These are phyloP conservation scores for Neopipo cinnamomea DNA, from an alignment of 2,113 vertebrate genomes.

Conservation along the genomic window DNA sequence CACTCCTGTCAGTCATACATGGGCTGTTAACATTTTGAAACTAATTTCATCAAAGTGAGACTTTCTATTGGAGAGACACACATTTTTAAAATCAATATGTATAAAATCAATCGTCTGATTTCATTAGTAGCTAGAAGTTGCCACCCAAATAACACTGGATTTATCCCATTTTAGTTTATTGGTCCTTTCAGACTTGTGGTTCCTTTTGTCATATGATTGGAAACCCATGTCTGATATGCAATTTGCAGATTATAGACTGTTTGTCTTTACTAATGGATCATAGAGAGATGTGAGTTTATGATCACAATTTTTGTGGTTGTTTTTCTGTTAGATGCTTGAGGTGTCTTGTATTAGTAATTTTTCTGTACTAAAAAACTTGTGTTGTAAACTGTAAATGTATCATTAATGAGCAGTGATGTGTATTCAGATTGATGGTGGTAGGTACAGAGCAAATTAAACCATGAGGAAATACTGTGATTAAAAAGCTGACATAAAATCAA, in stretches of 20 bases:
- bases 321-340: neutral
- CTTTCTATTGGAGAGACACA: neutral
- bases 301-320: neutral
- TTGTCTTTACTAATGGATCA: neutral
- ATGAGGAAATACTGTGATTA: slow-evolving; percentile 32
- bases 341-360: slow-evolving; percentile 15
- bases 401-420: slow-evolving; percentile 8
- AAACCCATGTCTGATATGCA: neutral
- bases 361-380: neutral
- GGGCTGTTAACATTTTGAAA: neutral
- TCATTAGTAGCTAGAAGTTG: neutral
- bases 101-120: neutral
- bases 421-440: neutral
- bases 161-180: neutral
- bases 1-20: neutral
- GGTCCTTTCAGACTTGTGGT: neutral
- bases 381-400: neutral
- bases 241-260: neutral
- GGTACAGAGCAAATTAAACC: slow-evolving; percentile 34
- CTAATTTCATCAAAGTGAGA: neutral
- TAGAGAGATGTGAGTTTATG: neutral
- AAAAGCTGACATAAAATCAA: slow-evolving; percentile 46
- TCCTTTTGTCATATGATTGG: neutral
- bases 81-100: neutral
- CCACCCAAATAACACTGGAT: neutral